Base-by-base conservation (phyloP, 2,113 vertebrate species). In the Struthio camelus region DNA sequence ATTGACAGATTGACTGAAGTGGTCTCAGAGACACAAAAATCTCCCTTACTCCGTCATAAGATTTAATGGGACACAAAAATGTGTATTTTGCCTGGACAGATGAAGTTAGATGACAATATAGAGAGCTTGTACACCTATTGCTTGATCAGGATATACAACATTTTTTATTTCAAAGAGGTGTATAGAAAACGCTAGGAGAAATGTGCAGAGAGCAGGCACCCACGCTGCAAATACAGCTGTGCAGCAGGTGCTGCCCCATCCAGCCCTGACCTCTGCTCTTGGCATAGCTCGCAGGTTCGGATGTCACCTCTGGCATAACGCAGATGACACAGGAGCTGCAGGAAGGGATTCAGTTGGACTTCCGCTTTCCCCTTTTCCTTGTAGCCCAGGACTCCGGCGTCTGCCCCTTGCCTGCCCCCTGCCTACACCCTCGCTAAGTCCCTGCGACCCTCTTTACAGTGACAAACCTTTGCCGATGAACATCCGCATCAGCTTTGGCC, bases 371-470 rank as follows among this genome's bases (percentile, higher is more conserved):
- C 13, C 53, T 66, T 5, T 24, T 73, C 53, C 18, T 64, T 72
- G 28, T 28, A 69, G 18, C 46, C 50, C 36, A 3, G 0, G 15
- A 27, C 1, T 0, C 1, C 19, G 14, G 5, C 28, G 77, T 77
- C n/a, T 72, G 46, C 3, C 3, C 70, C 46, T 38, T 0, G 1
- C 14, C n/a, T n/a, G 9, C 4, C 7, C 13, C 24, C 50, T 42
- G 9, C 9, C 15, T 69, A 24, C 6, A 51, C 11, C 16, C 38
- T 48, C 4, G 8, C 13, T 19, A 50, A 30, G 51, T 71, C 27
- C 24, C 48, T 73, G 54, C 11, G 19, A 34, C 30, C 16, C 58
- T 40, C 28, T 42, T 54, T 50, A 65, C 3, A 42, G 69, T 54
- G 38, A 67, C 12, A 69, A 67, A 85, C 8, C 7, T 70, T 56